These are phyloP conservation scores for Glareola pratincola DNA, from an alignment of 2,113 vertebrate species.

Conservation along the genomic window DNA sequence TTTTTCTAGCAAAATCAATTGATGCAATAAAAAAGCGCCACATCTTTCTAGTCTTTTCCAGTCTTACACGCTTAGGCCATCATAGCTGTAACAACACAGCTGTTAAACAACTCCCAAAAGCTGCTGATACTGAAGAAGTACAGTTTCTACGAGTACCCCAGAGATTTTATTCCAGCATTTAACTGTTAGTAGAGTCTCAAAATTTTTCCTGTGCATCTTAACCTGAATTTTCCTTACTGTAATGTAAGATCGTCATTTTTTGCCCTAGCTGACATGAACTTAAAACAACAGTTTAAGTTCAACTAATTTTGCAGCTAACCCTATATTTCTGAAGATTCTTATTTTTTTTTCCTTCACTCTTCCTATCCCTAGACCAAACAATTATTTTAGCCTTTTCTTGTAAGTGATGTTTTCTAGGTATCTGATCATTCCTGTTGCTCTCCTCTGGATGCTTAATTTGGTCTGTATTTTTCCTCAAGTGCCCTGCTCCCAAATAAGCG, in stretches of 20 bases:
- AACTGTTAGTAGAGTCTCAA: neutral
- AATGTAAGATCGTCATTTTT: neutral
- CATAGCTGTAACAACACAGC: slow-evolving; percentile 32
- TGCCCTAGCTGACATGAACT: neutral
- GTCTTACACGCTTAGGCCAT: slow-evolving; percentile 1
- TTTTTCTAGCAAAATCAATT: slow-evolving; percentile 31
- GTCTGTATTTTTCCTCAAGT: neutral
- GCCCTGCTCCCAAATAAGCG: neutral
- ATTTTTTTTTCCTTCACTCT: neutral
- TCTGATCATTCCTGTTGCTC: neutral
- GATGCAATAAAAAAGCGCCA: neutral
- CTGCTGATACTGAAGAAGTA: neutral
- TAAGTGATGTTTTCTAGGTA: neutral
- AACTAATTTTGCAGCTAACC: neutral
- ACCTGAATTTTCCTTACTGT: neutral
- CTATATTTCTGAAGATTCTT: neutral
- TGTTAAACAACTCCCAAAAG: slow-evolving; percentile 6
- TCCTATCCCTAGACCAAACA: neutral
- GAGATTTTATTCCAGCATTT: neutral
- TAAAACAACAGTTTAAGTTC: neutral
- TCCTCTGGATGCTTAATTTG: neutral
- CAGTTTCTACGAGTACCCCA: neutral
- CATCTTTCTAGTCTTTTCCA: slow-evolving; percentile 17
- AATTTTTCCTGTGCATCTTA: neutral
- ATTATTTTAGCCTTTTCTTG: neutral